Conservation (phyloP, 2,888 invertebrate species). For the Dryadula phaetusa region DNA sequence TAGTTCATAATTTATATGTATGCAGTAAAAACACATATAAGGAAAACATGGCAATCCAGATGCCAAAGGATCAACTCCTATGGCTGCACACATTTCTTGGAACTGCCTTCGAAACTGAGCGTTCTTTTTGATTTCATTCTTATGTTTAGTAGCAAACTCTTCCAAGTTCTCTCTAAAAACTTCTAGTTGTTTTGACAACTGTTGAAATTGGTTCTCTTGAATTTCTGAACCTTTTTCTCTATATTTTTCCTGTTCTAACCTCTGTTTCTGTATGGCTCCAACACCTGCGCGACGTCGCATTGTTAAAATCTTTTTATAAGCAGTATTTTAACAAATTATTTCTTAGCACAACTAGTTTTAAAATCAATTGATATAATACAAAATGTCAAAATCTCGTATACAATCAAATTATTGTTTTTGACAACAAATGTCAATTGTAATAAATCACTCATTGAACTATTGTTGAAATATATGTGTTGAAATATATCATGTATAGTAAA, state of each 20-base stretch:
- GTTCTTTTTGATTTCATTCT: conserved; percentile 97
- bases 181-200: conserved; percentile 97
- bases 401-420: too few species aligned
- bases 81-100: conserved; percentile 99
- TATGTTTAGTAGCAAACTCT: conserved; percentile 97
- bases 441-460: too few species aligned
- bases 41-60: too few species aligned
- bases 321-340: neutral
- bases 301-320: conserved; percentile 41
- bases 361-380: too few species aligned
- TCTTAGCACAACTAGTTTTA: too few species aligned
- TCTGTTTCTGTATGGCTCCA: conserved; percentile 95
- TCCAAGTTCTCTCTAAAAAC: conserved; percentile 96
- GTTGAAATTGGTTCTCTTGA: conserved; percentile 95
- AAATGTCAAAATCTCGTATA: too few species aligned
- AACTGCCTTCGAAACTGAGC: conserved; percentile 97
- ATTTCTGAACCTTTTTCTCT: conserved; percentile 95
- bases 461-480: too few species aligned
- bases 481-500: too few species aligned
- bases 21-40: too few species aligned
- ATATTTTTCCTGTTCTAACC: conserved; percentile 94
- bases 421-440: too few species aligned
- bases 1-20: conserved; percentile 51
- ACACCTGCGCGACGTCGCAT: conserved; percentile 94
- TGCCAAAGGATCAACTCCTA: conserved; percentile 98